phyloP scores from a whole-genome alignment of 1,140 invertebrate genomes.

The Zophobas morio region DNA sequence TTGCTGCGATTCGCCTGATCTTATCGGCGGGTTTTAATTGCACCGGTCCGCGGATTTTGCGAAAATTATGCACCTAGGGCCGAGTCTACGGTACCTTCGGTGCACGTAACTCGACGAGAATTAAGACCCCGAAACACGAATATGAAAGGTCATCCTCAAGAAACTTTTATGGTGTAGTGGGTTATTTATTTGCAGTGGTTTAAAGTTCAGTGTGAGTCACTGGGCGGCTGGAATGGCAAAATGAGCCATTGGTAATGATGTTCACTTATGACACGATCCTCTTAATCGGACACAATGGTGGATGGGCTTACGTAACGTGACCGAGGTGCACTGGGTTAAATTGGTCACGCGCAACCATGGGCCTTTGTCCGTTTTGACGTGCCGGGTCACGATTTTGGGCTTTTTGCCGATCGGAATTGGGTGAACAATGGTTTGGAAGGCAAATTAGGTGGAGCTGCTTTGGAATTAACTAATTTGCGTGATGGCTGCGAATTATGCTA shows the following conservation, averaged over 20 bases:
- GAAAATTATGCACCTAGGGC: too few species aligned
- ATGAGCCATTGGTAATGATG: conserved; percentile 25
- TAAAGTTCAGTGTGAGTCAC: conserved; percentile 35
- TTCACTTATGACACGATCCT: conserved; percentile 20
- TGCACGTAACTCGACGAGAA: conserved; percentile 1
- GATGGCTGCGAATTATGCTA: too few species aligned
- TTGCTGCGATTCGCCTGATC: neutral
- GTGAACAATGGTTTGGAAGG: too few species aligned
- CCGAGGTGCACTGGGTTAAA: conserved; percentile 30
- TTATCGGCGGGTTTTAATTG: conserved; percentile 15
- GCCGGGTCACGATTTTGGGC: conserved; percentile 20
- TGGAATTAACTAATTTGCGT: too few species aligned
- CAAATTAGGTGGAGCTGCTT: too few species aligned
- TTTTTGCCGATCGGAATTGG: neutral
- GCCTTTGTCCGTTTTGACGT: conserved; percentile 20
- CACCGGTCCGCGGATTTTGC: neutral
- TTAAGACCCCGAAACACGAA: conserved; percentile 37
- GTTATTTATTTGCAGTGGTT: conserved; percentile 13
- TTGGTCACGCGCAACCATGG: conserved; percentile 23
- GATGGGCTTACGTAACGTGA: neutral
- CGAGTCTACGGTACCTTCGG: neutral
- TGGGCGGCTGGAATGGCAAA: conserved; percentile 16
- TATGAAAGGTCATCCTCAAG: conserved; percentile 25
- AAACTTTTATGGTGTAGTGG: neutral
- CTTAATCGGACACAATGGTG: conserved; percentile 18